Conservation (phyloP, 2,113 vertebrate genomes). For the Phyllostomus hastatus region DNA sequence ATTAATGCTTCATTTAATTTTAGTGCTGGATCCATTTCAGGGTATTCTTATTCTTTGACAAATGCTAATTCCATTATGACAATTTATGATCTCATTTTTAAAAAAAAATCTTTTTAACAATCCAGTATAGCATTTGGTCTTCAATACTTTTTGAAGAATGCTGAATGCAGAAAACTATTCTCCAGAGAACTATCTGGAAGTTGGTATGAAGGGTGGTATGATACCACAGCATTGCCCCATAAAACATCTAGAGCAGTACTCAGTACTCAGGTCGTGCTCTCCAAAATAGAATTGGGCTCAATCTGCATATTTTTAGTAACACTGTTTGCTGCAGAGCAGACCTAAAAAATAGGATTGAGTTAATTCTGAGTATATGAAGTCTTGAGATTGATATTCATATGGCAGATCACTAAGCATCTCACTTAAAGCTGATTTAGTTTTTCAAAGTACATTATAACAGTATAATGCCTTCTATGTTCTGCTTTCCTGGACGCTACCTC, state of each 20-base stretch:
- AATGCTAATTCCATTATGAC: background rate
- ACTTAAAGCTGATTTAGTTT: background rate
- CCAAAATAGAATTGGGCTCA: background rate
- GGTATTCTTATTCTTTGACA: constrained; percentile 2
- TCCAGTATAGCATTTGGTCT: background rate
- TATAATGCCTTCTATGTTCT: background rate
- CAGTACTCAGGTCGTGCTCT: background rate
- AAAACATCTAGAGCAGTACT: background rate
- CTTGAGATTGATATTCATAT: background rate
- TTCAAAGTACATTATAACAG: background rate
- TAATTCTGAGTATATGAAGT: background rate
- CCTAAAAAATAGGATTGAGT: background rate
- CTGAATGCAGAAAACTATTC: background rate
- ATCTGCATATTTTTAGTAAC: background rate
- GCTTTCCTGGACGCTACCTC: background rate
- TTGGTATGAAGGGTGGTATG: background rate
- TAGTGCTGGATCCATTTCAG: background rate
- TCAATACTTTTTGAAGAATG: background rate
- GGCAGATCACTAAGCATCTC: background rate
- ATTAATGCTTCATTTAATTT: constrained; percentile 23
- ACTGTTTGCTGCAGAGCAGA: background rate
- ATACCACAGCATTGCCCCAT: background rate
- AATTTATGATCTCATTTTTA: background rate
- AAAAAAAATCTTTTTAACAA: background rate
- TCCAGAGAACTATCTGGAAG: background rate